Base-by-base conservation (phyloP, 2,888 invertebrate genomes). In the Ellobium chinense region DNA sequence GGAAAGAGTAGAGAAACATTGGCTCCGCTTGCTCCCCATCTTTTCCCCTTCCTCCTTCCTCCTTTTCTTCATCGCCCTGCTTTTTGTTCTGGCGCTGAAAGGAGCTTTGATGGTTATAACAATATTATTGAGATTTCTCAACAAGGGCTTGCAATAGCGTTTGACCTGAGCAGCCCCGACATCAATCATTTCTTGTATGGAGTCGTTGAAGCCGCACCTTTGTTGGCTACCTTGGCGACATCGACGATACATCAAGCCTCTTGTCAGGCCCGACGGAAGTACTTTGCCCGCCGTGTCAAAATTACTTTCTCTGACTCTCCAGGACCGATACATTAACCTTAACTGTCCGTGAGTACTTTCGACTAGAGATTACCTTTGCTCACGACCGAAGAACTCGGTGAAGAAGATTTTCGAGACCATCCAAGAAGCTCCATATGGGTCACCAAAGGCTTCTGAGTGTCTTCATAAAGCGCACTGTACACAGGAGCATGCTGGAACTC, bases 241-340 rank as follows among this genome's bases (percentile, higher is more conserved):
- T 24, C 2, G 29, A 18, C 74, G 74, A 74, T 74, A 74, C 74
- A 74, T 74, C 74, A 74, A 14, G 46, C n/a, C 4, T 7, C 29
- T 5, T 74, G 74, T 63, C 74, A 63, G 2, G 46, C 7, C 39
- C 66, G 31, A n/a, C 77, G 77, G 77, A 77, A 77, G 68, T 77
- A 77, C 77, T 77, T 77, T 77, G 77, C 77, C 68, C 27, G 46
- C 63, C 29, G 54, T 75, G 65, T 75, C 54, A 75, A 68, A 58
- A 66, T 58, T 66, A 54, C 68, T 56, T 68, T 68, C 36, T 24
- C 58, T 31, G 37, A 56, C 37, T 54, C 62, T 27, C 14, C 65
- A 27, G 34, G 34, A 29, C n/a, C 39, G 63, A 39, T 7, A 39
- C 31, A 39, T 63, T 74, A 74, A 31, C 24, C 36, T 5, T 18